These are phyloP conservation scores for Eupithecia pulchellata DNA, from an alignment of 2,888 invertebrate genomes.

Conservation along the genomic window DNA sequence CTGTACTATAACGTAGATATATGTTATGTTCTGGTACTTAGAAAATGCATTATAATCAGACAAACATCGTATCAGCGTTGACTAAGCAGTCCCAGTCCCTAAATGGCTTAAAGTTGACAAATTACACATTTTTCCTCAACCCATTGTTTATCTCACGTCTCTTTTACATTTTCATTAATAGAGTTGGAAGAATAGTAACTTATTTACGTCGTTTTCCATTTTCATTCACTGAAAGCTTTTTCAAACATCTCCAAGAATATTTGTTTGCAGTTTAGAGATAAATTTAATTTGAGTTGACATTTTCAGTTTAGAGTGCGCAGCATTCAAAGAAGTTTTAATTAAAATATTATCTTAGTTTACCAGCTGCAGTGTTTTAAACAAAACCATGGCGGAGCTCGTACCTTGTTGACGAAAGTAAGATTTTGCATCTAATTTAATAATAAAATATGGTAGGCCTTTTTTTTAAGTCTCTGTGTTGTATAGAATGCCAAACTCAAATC, in stretches of 20 bases:
- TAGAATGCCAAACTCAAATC: too few species aligned
- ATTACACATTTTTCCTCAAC: too few species aligned
- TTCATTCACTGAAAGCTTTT: slow-evolving; percentile 7
- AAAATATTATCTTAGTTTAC: slow-evolving; percentile 31
- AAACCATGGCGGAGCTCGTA: slow-evolving; percentile 40
- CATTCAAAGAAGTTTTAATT: slow-evolving; percentile 36
- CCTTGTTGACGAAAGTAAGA: background rate
- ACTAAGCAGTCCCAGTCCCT: too few species aligned
- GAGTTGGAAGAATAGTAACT: background rate
- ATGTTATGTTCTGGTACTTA: too few species aligned
- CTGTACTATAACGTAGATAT: too few species aligned
- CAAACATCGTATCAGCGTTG: too few species aligned
- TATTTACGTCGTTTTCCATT: background rate
- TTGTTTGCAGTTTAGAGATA: slow-evolving; percentile 13
- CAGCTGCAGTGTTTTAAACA: slow-evolving; percentile 37
- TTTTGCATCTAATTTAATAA: background rate
- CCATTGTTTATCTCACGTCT: background rate
- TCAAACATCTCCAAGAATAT: background rate
- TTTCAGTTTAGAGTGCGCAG: slow-evolving; percentile 18
- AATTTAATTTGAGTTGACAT: slow-evolving; percentile 23
- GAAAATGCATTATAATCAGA: too few species aligned
- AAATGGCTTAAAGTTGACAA: too few species aligned
- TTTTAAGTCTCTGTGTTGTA: background rate
- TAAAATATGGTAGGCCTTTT: background rate
- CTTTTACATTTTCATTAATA: background rate